Conservation (phyloP, 2,888 invertebrate species). For the Pelosia muscerda region DNA sequence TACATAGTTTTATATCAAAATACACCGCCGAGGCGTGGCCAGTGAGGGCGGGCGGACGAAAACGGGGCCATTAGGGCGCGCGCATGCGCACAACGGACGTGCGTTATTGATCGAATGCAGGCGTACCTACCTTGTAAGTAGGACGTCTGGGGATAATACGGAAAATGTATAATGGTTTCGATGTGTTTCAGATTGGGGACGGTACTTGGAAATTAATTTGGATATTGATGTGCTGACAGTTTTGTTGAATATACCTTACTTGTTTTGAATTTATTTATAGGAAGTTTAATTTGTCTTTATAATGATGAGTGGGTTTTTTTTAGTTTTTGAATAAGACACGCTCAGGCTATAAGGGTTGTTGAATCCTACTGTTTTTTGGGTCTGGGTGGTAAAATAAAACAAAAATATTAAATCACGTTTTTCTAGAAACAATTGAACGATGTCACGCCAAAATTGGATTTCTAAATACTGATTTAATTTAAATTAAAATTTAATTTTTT, state of each 20-base stretch:
- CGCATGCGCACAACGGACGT: conserved; percentile 36
- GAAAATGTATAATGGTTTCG: conserved; percentile 12
- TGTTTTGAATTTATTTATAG: background rate
- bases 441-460: too few species aligned
- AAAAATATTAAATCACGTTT: too few species aligned
- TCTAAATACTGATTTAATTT: too few species aligned
- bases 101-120: conserved; percentile 39
- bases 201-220: background rate
- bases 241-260: background rate
- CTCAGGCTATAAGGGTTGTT: too few species aligned
- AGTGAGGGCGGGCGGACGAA: conserved; percentile 25
- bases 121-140: conserved; percentile 1
- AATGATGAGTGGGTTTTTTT: too few species aligned
- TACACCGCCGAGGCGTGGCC: conserved; percentile 33
- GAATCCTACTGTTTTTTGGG: too few species aligned
- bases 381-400: too few species aligned
- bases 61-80: conserved; percentile 30
- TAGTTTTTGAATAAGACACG: too few species aligned
- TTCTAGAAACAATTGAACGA: too few species aligned
- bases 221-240: background rate
- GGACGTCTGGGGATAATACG: conserved; percentile 13
- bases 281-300: background rate
- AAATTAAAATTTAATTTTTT: too few species aligned
- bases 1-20: conserved; percentile 8
- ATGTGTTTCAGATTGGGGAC: conserved; percentile 13